Evolutionary conservation across 2,888 invertebrate species (phyloP), one percentile per base, ranked within the genome.

Genomic region (Lordiphosa andalusiaca): DNA sequence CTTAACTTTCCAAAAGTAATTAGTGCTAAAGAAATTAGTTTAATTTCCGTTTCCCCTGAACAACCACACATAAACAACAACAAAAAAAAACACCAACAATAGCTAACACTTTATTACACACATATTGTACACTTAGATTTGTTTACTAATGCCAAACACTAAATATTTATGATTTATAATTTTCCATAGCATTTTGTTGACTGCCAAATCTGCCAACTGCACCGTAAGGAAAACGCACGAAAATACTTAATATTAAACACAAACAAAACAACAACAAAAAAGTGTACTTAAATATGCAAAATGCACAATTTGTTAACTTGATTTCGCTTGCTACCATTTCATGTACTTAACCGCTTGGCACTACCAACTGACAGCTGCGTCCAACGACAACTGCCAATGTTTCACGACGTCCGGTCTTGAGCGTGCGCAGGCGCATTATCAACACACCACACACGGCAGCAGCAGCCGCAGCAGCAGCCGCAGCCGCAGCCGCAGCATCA

Each of bases 391-490:
- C 71, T 71, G 44, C 66, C 48, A 67, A 69, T 48, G 77, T 67
- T 50, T 83, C 86, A 54, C 87, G 87, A 48, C 86, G 88, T 52
- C 88, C 88, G 48, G 81, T 86, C 62, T 58, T 88, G 67, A 88
- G 86, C 57, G 88, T 88, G 70, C 88, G 88, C 62, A 78, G 86
- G 50, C 87, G 88, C 67, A 73, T 86, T 71, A 81, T 86, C 52
- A 86, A 85, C 64, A 58, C 76, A 37, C 71, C 81, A 33, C 44
- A 44, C 33, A n/a, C 44, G 50, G 42, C 74, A 25, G 51, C 69
- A 47, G 46, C 69, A 44, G 53, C 71, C 40, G 62, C 74, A 30
- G 48, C 63, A 16, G 44, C 86, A 23, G 54, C 37, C 49, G 23
- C 60, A 37, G 54, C 37, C 47, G 23, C 58, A 37, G n/a, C n/a